phyloP scores from a whole-genome alignment of 2,888 invertebrate species.

The Nymphalis polychloros region DNA sequence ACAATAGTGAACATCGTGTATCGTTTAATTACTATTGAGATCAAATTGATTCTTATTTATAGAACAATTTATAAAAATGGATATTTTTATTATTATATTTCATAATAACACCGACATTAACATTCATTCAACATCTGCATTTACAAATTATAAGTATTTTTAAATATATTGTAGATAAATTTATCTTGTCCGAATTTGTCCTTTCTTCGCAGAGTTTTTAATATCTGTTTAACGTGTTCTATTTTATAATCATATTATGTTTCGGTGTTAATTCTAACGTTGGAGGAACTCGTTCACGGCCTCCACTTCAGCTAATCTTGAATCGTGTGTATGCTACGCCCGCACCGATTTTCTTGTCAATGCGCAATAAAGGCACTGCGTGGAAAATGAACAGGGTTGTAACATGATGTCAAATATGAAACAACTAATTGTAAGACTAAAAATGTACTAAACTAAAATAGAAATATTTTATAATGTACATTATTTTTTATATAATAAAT shows the following conservation, averaged over 20 bases:
- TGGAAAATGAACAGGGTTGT: constrained; percentile 17
- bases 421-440: too few relatives aligned
- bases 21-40: not conserved
- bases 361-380: constrained; percentile 58
- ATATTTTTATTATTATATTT: not conserved
- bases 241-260: constrained; percentile 31
- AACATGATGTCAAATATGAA: not conserved
- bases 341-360: constrained; percentile 54
- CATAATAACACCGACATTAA: too few relatives aligned
- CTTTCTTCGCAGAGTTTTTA: not conserved
- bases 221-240: not conserved
- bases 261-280: constrained; percentile 27
- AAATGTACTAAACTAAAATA: too few relatives aligned
- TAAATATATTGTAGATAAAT: too few relatives aligned
- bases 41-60: not conserved
- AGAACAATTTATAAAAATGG: not conserved
- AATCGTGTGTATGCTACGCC: constrained; percentile 68
- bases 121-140: too few relatives aligned
- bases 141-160: too few relatives aligned
- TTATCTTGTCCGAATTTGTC: too few relatives aligned
- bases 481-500: too few relatives aligned
- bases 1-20: not conserved
- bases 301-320: constrained; percentile 51
- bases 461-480: too few relatives aligned
- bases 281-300: constrained; percentile 40